Evolutionary conservation across 2,113 vertebrate genomes (phyloP).

Genomic region (Eubucco bourcierii): DNA sequence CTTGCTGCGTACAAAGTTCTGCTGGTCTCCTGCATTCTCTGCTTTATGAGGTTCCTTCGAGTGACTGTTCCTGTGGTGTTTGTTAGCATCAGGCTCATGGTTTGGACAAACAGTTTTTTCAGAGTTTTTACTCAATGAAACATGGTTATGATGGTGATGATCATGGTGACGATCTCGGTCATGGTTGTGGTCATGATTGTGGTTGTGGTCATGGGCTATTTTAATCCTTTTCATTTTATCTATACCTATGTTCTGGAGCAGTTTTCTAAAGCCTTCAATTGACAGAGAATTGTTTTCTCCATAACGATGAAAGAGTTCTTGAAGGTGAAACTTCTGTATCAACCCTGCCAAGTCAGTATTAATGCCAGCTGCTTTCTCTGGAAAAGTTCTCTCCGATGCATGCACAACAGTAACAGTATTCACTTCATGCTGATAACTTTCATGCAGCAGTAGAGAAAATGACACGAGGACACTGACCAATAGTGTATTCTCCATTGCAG

Average conservation of each 20-base stretch:
- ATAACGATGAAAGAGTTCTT: slow-evolving; percentile 89
- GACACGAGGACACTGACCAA: slow-evolving; percentile 48
- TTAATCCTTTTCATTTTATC: slow-evolving; percentile 80
- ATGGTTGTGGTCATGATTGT: background rate
- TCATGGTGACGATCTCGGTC: background rate
- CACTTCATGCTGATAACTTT: slow-evolving; percentile 56
- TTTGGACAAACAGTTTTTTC: slow-evolving; percentile 66
- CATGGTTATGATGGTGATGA: slow-evolving; percentile 61
- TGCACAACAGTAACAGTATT: slow-evolving; percentile 67
- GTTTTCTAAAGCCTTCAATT: slow-evolving; percentile 84
- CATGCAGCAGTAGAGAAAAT: slow-evolving; percentile 43
- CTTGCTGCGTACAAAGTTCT: slow-evolving; percentile 69
- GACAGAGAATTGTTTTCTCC: slow-evolving; percentile 91
- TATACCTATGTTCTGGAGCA: slow-evolving; percentile 86
- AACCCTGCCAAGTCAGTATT: slow-evolving; percentile 78
- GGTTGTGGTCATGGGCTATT: slow-evolving; percentile 72
- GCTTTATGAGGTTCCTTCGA: slow-evolving; percentile 65
- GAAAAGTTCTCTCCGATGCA: slow-evolving; percentile 63
- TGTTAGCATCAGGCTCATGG: slow-evolving; percentile 47
- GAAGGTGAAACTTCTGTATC: slow-evolving; percentile 84
- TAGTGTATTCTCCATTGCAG: slow-evolving; percentile 59
- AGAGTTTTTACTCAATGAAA: slow-evolving; percentile 16
- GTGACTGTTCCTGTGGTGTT: slow-evolving; percentile 50
- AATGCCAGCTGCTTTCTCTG: slow-evolving; percentile 67
- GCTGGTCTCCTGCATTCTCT: slow-evolving; percentile 51